Base-by-base conservation (phyloP, 2,888 invertebrate genomes). In the Drosophila lutescens region DNA sequence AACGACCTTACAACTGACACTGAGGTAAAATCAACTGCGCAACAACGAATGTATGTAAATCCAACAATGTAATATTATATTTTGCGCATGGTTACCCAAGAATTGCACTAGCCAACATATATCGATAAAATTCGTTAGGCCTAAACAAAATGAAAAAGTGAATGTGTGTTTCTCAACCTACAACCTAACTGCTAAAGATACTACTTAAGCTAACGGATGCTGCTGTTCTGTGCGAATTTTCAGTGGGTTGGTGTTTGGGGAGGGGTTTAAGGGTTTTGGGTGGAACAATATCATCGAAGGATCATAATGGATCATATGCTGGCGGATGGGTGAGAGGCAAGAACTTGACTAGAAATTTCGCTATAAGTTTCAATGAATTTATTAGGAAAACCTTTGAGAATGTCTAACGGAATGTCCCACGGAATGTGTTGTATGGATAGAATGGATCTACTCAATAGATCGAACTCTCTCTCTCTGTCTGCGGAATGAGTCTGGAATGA, bases 301-400 rank as follows among this genome's bases (percentile, higher is more conserved):
- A 34, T 12, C 10, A 50, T 55, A 34, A 53, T 47, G 46, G 43
- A 51, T 76, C 60, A 61, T 70, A 62, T 65, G 36, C 34, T 44
- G 44, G 30, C 38, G 58, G 69, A 57, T 62, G 58, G 74, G 60
- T 74, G 54, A 47, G 73, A 70, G 90, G 90, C 90, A 90, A 90
- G 90, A 90, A 87, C 78, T 89, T 90, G 90, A 90, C 90, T 90
- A 90, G 90, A 90, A 85, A 80, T 79, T 86, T 86, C 73, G 84
- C 83, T 83, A 86, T 77, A 72, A 68, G 55, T 81, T 50, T 77
- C 36, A 50, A 71, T 71, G 62, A 30, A 69, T 62, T 56, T 62
- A 68, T 68, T 47, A 38, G 61, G 36, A 57, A 46, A 50, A 30
- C 67, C 56, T 71, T n/a, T 65, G 69, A 60, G 81, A 84, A 85